Evolutionary conservation across 1,140 invertebrate genomes (phyloP).

Genomic region (Meloidogyne floridensis): DNA sequence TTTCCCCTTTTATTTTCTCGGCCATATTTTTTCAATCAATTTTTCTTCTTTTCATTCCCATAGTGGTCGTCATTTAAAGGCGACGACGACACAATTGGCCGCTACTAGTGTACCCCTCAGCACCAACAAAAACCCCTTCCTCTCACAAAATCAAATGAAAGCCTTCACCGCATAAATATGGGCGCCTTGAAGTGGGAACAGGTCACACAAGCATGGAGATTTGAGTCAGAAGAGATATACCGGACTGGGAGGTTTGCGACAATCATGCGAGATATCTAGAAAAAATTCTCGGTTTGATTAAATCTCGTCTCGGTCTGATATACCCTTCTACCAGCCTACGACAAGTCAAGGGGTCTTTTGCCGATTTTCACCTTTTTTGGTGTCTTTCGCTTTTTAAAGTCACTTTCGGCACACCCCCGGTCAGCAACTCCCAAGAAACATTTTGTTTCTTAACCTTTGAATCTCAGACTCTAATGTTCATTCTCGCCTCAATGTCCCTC

Average conservation of each 20-base stretch:
- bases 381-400: too few relatives aligned
- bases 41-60: not conserved
- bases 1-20: not conserved
- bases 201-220: not conserved
- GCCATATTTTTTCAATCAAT: conserved; percentile 7
- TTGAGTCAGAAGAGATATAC: not conserved
- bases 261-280: too few relatives aligned
- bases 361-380: too few relatives aligned
- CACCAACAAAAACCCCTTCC: not conserved
- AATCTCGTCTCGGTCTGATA: too few relatives aligned
- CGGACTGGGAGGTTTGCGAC: too few relatives aligned
- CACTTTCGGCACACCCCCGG: too few relatives aligned
- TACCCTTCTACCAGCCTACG: too few relatives aligned
- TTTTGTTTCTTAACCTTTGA: too few relatives aligned
- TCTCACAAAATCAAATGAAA: not conserved
- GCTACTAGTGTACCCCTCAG: not conserved
- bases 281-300: too few relatives aligned
- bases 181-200: not conserved
- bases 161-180: not conserved
- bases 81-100: not conserved
- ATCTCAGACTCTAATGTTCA: not conserved
- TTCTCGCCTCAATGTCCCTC: not conserved
- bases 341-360: too few relatives aligned
- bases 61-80: conserved; percentile 2
- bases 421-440: too few relatives aligned